phyloP scores from a whole-genome alignment of 2,797 vertebrate species.

The Echiichthys vipera region DNA sequence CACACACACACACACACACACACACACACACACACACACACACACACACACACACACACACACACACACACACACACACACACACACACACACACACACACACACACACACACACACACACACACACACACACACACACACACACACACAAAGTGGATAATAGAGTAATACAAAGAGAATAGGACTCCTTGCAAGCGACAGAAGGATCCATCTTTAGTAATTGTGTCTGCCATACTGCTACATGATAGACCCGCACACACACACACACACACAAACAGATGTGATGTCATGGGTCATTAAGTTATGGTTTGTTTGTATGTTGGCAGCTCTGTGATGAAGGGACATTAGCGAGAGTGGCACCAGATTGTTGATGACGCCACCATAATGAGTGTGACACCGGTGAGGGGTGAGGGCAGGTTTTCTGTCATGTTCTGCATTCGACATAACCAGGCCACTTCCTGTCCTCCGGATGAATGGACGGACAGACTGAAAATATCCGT shows the following conservation, averaged over 20 bases:
- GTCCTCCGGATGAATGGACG: slow-evolving; percentile 34
- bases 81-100: slow-evolving; percentile 27
- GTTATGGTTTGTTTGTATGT: slow-evolving; percentile 70
- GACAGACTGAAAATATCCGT: slow-evolving; percentile 8
- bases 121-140: slow-evolving; percentile 17
- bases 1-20: slow-evolving; percentile 27
- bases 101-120: slow-evolving; percentile 10
- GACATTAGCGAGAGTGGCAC: slow-evolving; percentile 65
- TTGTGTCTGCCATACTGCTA: slow-evolving; percentile 57
- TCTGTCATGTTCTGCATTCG: slow-evolving; percentile 65
- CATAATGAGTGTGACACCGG: slow-evolving; percentile 67
- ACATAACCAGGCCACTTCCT: slow-evolving; percentile 77
- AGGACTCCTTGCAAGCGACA: slow-evolving; percentile 61
- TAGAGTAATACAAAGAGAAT: slow-evolving; percentile 67
- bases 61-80: slow-evolving; percentile 27
- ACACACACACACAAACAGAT: slow-evolving; percentile 71
- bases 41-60: slow-evolving; percentile 27
- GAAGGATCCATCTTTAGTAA: slow-evolving; percentile 79
- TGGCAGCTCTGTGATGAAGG: slow-evolving; percentile 65
- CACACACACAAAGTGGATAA: slow-evolving; percentile 43
- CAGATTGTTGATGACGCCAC: slow-evolving; percentile 69
- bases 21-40: slow-evolving; percentile 27
- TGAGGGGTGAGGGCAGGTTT: slow-evolving; percentile 66
- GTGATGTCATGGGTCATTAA: slow-evolving; percentile 78
- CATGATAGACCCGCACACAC: slow-evolving; percentile 58